Base-by-base conservation (phyloP, 2,113 vertebrate genomes). In the Ciconia maguari region DNA sequence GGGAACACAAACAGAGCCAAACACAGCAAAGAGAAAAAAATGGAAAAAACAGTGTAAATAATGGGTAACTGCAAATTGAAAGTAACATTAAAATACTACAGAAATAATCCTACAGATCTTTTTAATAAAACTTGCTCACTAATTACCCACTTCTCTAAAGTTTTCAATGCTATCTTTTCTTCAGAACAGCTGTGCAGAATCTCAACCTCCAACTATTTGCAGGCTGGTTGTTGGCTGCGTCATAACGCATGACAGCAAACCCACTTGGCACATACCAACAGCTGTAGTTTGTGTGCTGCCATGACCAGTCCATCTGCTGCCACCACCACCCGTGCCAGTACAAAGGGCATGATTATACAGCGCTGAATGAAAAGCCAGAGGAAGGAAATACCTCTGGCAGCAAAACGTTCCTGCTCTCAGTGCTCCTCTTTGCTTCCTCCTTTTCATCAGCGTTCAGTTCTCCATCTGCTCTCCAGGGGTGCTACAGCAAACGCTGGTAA, bases 251-350 rank as follows among this genome's bases (percentile, higher is more conserved):
- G 32, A 58, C 55, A 65, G 89, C 80, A 89, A 77, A 75, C 16
- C 42, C 2, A 0, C 30, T 55, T 48, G 61, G 76, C 83, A 34
- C 2, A 2, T 42, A 58, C 85, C 68, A 78, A 76, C 90, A 93
- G 83, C 92, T 93, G 90, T 60, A 42, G 54, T 58, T 7, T 62
- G 48, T 27, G 62, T 27, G n/a, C 85, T 83, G 83, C 90, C 71
- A 48, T 3, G 64, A 48, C 75, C 32, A 3, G 71, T 61, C 92
- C 85, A 81, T 93, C 92, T 96, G 93, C 92, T 96, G 93, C 92
- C 80, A 44, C 68, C 68, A 16, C 25, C 26, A 3, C 48, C 71
- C 10, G 0, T 79, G 83, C 92, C 72, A 79, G 86, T 27, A 92
- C 68, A 78, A 75, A 82, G 88, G 70, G 34, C 60, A 38, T 18